Evolutionary conservation across 2,113 vertebrate species (phyloP).

Genomic region (Chrysochloris asiatica): DNA sequence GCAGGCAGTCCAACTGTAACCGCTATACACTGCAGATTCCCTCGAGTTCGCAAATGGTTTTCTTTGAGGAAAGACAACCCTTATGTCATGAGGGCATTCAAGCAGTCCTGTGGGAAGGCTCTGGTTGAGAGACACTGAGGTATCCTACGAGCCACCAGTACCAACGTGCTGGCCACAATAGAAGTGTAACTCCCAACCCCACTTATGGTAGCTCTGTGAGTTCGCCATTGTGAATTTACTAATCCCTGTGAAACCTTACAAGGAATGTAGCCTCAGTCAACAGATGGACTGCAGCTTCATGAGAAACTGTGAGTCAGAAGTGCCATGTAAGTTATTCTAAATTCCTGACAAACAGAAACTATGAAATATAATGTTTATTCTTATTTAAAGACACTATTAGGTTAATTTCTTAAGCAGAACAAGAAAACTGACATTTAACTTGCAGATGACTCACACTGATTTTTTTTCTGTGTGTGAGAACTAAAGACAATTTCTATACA

Average conservation of each 20-base stretch:
- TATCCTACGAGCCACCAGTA: not conserved
- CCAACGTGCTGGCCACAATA: not conserved
- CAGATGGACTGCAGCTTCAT: not conserved
- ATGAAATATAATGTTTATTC: not conserved
- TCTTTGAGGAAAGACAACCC: not conserved
- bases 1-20: too few relatives aligned
- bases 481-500: not conserved
- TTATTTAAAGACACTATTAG: not conserved
- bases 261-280: not conserved
- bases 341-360: not conserved
- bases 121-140: rapidly evolving
- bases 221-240: too few relatives aligned
- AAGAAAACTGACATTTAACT: not conserved
- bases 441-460: not conserved
- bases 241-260: not conserved
- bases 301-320: not conserved
- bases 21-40: not conserved
- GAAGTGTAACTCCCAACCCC: not conserved
- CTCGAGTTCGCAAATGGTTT: too few relatives aligned
- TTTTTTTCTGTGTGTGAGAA: not conserved
- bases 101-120: not conserved
- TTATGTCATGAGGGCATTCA: not conserved
- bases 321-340: not conserved
- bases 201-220: not conserved
- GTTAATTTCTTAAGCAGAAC: not conserved